phyloP scores from a whole-genome alignment of 2,113 vertebrate genomes.

The Mesocricetus auratus region DNA sequence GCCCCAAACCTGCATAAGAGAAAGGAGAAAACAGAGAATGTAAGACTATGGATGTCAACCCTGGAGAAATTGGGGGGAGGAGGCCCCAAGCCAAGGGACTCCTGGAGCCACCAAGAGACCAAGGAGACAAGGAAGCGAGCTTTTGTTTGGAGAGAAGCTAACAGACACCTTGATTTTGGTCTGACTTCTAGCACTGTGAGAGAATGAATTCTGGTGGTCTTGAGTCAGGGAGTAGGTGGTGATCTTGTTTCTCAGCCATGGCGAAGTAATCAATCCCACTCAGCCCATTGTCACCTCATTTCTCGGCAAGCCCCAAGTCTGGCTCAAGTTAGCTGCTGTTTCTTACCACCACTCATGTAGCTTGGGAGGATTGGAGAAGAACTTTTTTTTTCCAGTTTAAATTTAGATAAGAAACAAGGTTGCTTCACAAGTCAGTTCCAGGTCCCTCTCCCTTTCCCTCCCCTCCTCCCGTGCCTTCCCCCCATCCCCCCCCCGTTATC shows the following conservation, averaged over 20 bases:
- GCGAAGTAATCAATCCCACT: neutral
- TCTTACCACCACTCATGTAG: neutral
- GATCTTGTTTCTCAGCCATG: no score
- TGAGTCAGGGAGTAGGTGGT: neutral
- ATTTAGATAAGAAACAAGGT: no score
- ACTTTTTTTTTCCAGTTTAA: no score
- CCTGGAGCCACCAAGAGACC: neutral
- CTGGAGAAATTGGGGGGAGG: neutral
- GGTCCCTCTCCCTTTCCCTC: no score
- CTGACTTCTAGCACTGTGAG: neutral
- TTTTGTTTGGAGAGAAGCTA: neutral
- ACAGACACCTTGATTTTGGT: neutral
- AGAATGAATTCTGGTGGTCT: neutral
- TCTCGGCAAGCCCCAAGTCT: neutral
- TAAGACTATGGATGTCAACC: neutral
- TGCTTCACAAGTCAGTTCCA: no score
- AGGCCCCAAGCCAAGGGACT: neutral
- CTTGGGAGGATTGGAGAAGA: neutral
- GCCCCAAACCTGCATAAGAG: neutral
- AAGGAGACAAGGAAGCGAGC: neutral
- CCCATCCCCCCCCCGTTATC: no score
- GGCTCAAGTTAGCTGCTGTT: neutral
- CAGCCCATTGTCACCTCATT: neutral
- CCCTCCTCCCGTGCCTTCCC: no score
- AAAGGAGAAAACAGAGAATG: neutral